A percentile compares a stretch with the other conserved stretches of the same genome.
These are phyloP conservation scores for Deroplatys truncata DNA, from an alignment of 2,888 invertebrate species.

Conservation along the genomic window DNA sequence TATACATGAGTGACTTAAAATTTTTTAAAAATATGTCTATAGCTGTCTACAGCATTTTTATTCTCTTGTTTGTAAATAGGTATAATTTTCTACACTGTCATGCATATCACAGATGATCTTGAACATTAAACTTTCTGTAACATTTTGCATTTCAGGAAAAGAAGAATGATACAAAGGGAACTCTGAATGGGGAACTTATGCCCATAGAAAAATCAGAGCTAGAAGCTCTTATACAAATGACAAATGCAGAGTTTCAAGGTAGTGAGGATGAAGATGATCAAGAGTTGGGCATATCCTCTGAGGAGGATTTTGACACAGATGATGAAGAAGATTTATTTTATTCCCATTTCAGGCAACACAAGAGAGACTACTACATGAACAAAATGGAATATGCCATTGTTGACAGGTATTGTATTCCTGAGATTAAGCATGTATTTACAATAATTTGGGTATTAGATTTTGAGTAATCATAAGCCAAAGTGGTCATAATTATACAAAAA, in stretches of 20 bases:
- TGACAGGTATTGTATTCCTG: slow-evolving; percentile 56
- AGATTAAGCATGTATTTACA: not conserved
- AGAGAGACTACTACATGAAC: slow-evolving; percentile 86
- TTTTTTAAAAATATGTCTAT: no score
- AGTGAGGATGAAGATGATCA: slow-evolving; percentile 37
- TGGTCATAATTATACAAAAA: no score
- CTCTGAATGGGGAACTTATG: not conserved
- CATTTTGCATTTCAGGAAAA: not conserved
- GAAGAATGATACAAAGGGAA: not conserved
- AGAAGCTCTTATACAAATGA: not conserved
- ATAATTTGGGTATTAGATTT: not conserved
- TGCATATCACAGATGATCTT: no score
- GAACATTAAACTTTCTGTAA: not conserved
- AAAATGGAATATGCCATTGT: slow-evolving; percentile 80
- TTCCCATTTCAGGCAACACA: slow-evolving; percentile 77
- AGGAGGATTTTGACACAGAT: slow-evolving; percentile 36
- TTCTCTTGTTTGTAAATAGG: no score
- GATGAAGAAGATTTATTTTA: slow-evolving; percentile 44
- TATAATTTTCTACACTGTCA: no score
- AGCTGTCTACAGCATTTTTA: no score
- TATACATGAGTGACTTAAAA: no score
- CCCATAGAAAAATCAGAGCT: not conserved
- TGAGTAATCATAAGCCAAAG: no score
- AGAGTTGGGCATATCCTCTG: slow-evolving; percentile 16
- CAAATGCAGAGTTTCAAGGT: slow-evolving; percentile 13